Evolutionary conservation across 2,797 vertebrate genomes (phyloP).

Genomic region (Arnoldichthys spilopterus): DNA sequence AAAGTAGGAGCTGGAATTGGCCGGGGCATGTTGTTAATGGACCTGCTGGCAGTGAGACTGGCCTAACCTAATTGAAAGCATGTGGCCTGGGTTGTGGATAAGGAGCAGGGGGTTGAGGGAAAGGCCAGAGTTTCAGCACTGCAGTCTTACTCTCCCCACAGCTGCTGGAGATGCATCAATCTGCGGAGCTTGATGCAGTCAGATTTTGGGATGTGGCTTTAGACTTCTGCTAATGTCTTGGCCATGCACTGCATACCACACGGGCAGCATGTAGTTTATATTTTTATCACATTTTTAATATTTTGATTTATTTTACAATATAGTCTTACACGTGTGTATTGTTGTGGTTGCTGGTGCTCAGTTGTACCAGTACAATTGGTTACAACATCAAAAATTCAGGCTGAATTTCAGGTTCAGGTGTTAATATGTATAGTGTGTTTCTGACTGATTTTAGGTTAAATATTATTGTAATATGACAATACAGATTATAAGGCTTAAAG

Average conservation of each 20-base stretch:
- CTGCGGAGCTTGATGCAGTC: neutral
- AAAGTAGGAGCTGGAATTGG: constrained; percentile 72
- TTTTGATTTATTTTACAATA: neutral
- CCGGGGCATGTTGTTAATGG: constrained; percentile 46
- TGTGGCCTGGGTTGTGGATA: constrained; percentile 21
- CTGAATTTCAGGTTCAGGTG: no score
- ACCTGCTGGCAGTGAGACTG: constrained; percentile 27
- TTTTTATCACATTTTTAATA: neutral
- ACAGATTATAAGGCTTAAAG: no score
- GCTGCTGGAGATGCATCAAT: neutral
- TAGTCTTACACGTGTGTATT: no score
- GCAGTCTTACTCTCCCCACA: constrained; percentile 7
- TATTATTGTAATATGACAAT: no score
- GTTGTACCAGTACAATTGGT: no score
- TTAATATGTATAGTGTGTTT: no score
- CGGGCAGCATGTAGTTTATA: neutral
- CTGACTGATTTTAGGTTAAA: no score
- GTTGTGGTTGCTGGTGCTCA: no score
- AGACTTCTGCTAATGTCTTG: neutral
- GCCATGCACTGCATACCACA: neutral
- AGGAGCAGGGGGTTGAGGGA: constrained; percentile 11
- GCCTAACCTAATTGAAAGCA: constrained; percentile 39
- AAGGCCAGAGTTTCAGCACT: constrained; percentile 24
- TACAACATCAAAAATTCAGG: no score
- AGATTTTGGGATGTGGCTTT: neutral